Evolutionary conservation across 2,888 invertebrate genomes (phyloP).

Genomic region (Yponomeuta malinellus): DNA sequence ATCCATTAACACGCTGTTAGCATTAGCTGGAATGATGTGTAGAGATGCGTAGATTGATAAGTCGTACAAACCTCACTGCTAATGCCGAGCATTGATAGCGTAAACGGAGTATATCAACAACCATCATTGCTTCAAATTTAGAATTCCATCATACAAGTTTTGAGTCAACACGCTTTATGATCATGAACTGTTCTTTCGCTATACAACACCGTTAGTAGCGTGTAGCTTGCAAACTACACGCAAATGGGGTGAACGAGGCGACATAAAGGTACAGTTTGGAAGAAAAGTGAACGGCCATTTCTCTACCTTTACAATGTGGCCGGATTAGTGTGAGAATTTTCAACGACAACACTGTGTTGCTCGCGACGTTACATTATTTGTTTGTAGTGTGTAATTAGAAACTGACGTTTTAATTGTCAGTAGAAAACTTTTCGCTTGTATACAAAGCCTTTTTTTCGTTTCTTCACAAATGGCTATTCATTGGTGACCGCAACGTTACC

Average conservation of each 20-base stretch:
- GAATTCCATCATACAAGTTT: too few species aligned
- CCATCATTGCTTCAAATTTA: not conserved
- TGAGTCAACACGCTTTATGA: not conserved
- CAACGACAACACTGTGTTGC: not conserved
- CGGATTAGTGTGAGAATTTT: not conserved
- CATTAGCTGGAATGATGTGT: constrained; percentile 9
- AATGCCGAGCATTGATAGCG: not conserved
- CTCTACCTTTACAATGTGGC: not conserved
- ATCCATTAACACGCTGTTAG: constrained; percentile 10
- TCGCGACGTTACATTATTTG: not conserved
- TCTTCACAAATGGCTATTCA: constrained; percentile 23
- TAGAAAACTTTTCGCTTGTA: not conserved
- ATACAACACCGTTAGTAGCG: not conserved
- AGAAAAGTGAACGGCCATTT: constrained; percentile 8
- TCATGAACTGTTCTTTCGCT: not conserved
- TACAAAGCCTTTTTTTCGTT: not conserved
- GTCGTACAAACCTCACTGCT: constrained; percentile 3
- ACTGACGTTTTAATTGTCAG: not conserved
- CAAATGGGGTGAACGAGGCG: constrained; percentile 12
- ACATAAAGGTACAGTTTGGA: not conserved
- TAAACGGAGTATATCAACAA: not conserved
- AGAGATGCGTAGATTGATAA: constrained; percentile 5
- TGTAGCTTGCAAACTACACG: constrained; percentile 10
- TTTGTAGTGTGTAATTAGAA: not conserved
- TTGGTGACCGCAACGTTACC: constrained; percentile 33